These are phyloP conservation scores for Kryptopterus vitreolus DNA, from an alignment of 2,797 vertebrate species.

Conservation along the genomic window DNA sequence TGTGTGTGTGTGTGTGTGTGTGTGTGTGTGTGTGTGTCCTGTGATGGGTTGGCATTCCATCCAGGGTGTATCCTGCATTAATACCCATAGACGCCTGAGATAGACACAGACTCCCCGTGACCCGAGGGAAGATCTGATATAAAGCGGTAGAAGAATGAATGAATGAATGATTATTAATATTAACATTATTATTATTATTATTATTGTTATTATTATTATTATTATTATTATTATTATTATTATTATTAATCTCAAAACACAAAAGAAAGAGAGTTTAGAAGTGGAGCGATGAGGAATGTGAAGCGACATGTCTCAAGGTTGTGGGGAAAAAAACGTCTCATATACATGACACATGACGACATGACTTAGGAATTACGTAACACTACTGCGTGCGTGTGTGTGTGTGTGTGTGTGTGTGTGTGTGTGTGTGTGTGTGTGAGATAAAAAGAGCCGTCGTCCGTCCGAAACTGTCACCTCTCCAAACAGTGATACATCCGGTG, in stretches of 20 bases:
- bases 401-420: constrained; percentile 15
- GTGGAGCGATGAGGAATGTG: not conserved
- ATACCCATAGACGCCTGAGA: too few relatives aligned
- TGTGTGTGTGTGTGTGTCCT: too few relatives aligned
- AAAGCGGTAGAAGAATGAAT: too few relatives aligned
- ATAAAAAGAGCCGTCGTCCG: not conserved
- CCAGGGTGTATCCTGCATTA: too few relatives aligned
- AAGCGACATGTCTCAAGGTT: not conserved
- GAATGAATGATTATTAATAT: too few relatives aligned
- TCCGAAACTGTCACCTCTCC: constrained; percentile 19
- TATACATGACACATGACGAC: constrained; percentile 15
- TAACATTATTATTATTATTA: too few relatives aligned
- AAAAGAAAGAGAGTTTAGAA: not conserved
- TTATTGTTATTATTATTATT: too few relatives aligned
- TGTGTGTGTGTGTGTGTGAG: not conserved
- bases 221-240: not conserved
- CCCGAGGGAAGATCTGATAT: too few relatives aligned
- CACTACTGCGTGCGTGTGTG: not conserved
- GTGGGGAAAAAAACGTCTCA: not conserved
- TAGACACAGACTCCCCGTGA: too few relatives aligned
- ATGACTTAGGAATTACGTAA: constrained; percentile 12
- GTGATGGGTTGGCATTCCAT: too few relatives aligned
- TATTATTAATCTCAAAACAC: not conserved
- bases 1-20: too few relatives aligned
- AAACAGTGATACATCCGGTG: constrained; percentile 1